Evolutionary conservation across 2,888 invertebrate species (phyloP).

Genomic region (Cryptosula pallasiana): DNA sequence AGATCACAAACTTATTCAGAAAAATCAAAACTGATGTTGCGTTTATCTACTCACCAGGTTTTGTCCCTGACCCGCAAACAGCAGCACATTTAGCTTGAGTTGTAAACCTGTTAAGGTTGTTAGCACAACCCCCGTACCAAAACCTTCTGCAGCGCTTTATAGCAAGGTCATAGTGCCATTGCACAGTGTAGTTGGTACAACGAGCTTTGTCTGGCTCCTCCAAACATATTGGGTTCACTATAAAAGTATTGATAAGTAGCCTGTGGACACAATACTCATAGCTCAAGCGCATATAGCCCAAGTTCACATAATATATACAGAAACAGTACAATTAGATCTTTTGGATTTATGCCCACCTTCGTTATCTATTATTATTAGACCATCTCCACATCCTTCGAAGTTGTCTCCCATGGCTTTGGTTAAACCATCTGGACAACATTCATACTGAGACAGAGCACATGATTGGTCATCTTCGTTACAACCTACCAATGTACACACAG

Average conservation of each 20-base stretch:
- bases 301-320: too few relatives aligned
- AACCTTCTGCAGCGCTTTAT: conserved; percentile 28
- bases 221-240: background rate
- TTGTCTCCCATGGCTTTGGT: conserved; percentile 80
- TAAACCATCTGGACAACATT: conserved; percentile 79
- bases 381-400: conserved; percentile 62
- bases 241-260: too few relatives aligned
- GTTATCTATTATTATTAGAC: too few relatives aligned
- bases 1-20: too few relatives aligned
- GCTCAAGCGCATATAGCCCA: too few relatives aligned
- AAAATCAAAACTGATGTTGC: too few relatives aligned
- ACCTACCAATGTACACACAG: too few relatives aligned
- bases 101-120: conserved; percentile 27
- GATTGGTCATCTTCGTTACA: background rate
- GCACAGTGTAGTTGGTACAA: conserved; percentile 29
- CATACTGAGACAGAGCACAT: conserved; percentile 57
- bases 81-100: background rate
- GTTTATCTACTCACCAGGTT: too few relatives aligned
- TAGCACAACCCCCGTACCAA: conserved; percentile 27
- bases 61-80: background rate
- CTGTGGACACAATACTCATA: too few relatives aligned
- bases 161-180: conserved; percentile 32
- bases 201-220: conserved; percentile 30
- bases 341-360: too few relatives aligned
- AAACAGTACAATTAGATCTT: too few relatives aligned